Percentiles rank a stretch among this genome's conserved stretches.
phyloP scores from a whole-genome alignment of 2,113 vertebrate species.

The Hystrix cristata region DNA sequence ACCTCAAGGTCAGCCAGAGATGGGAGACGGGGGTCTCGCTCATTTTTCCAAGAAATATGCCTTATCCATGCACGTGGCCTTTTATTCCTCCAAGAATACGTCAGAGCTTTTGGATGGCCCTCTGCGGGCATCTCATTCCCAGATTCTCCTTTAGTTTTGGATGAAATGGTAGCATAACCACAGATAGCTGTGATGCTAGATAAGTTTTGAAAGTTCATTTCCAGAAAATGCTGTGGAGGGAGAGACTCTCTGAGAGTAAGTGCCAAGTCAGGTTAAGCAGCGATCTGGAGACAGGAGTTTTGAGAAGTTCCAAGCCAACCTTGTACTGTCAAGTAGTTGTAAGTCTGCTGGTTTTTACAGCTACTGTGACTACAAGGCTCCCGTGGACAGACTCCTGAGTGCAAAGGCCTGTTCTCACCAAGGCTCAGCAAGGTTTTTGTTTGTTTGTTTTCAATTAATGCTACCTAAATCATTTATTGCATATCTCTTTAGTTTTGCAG shows the following conservation, averaged over 20 bases:
- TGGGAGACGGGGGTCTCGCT: not conserved
- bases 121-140: not conserved
- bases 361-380: not conserved
- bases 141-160: not conserved
- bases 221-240: not conserved
- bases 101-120: not conserved
- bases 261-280: not conserved
- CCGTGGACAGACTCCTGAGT: not conserved
- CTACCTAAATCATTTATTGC: not conserved
- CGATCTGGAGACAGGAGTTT: not conserved
- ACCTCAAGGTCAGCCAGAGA: not conserved
- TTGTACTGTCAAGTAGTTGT: not conserved
- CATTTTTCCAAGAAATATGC: not conserved
- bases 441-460: not conserved
- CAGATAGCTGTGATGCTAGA: not conserved
- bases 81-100: not conserved
- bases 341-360: not conserved
- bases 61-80: not conserved
- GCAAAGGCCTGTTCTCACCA: not conserved
- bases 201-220: not conserved
- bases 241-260: not conserved
- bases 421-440: not conserved
- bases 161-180: not conserved
- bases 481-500: constrained; percentile 12
- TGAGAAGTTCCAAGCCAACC: not conserved